Base-by-base conservation (phyloP, 1,140 invertebrate genomes). In the Nasonia longicornis region DNA sequence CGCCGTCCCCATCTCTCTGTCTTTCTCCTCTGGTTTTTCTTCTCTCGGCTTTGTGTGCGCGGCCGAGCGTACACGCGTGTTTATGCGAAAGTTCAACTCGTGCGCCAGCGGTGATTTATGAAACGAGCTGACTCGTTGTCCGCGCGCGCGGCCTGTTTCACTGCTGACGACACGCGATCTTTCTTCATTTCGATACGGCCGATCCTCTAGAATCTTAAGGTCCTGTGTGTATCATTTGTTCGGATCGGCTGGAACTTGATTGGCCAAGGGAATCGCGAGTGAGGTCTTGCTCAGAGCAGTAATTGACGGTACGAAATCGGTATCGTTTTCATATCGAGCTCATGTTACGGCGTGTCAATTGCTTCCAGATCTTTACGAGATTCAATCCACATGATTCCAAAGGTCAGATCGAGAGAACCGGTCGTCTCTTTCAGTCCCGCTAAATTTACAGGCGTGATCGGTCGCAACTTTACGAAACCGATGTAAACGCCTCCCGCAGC, bases 141-240 rank as follows among this genome's bases (percentile, higher is more conserved):
- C 45, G n/a, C 12, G 64, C 4, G 2, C 1, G 69, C 29, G 69
- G 69, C 69, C 35, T 75, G 73, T 58, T 58, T 58, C 52, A 16
- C 74, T 3, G 78, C 16, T 58, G 14, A 2, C n/a, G 76, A 71
- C 81, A 77, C 73, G 79, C 70, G 82, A 77, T 83, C 83, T 79
- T 71, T 71, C 7, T 71, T 71, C 7, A n/a, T 20, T 3, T 16
- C 16, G 3, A 1, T n/a, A 2, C 1, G 2, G 6, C 16, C 20
- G 20, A 58, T n/a, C 20, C 2, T 58, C 20, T 52, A 52, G 48
- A 52, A 52, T 52, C 38, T 7, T 42, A 42, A 8, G 8, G 38
- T 42, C 8, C 7, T 42, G 38, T 42, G 38, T 42, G 8, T 42
- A 42, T 7, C 38, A 42, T 7, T 42, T 42, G 38, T 42, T 42